Percentiles rank a stretch among this genome's conserved stretches.
Evolutionary conservation across 2,797 vertebrate genomes (phyloP).

Genomic region (Hydrophis major): DNA sequence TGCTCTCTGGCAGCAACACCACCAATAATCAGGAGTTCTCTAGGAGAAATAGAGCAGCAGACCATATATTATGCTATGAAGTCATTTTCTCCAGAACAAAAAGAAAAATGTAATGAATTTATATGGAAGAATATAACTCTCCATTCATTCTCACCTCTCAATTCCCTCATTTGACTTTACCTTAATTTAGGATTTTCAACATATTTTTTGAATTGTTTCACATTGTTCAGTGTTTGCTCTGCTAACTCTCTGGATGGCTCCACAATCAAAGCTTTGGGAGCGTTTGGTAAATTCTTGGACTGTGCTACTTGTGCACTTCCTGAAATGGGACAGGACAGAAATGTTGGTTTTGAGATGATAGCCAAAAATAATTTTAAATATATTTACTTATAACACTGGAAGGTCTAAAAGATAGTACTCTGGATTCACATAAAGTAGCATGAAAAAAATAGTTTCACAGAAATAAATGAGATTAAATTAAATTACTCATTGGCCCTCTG

Average conservation of each 20-base stretch:
- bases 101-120: neutral
- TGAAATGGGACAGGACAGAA: conserved; percentile 49
- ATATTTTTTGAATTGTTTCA: conserved; percentile 92
- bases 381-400: neutral
- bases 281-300: conserved; percentile 80
- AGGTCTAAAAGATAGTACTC: neutral
- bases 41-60: conserved; percentile 51
- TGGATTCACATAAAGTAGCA: neutral
- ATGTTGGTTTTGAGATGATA: neutral
- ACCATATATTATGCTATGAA: neutral
- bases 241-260: conserved; percentile 95
- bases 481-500: neutral
- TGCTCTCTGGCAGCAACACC: conserved; percentile 96
- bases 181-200: conserved; percentile 92
- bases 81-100: neutral
- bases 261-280: conserved; percentile 91
- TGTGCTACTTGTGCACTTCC: conserved; percentile 88
- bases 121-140: neutral
- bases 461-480: neutral
- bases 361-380: neutral
- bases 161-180: conserved; percentile 64
- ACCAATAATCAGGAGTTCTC: conserved; percentile 93
- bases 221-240: conserved; percentile 92
- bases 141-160: neutral
- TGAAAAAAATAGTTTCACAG: neutral